Conservation (phyloP, 2,113 vertebrate genomes). For the Leptocoma aspasia region DNA sequence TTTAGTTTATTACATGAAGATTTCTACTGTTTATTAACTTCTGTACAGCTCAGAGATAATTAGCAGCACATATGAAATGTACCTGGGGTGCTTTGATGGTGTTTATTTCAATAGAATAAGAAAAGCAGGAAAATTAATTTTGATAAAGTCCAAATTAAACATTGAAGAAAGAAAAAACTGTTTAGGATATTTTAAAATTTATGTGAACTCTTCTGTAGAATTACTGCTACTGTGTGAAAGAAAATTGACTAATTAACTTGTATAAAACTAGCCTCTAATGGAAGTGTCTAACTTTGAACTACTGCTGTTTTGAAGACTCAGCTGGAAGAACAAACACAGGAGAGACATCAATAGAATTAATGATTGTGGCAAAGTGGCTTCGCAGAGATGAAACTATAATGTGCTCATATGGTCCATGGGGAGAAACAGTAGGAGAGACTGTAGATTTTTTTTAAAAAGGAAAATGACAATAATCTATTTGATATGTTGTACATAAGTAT, state of each 20-base stretch:
- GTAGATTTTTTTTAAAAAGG: neutral
- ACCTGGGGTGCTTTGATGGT: neutral
- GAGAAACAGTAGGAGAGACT: neutral
- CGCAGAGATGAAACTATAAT: neutral
- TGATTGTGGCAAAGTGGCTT: conserved; percentile 4
- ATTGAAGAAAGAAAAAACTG: neutral
- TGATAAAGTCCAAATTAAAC: neutral
- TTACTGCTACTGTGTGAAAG: neutral
- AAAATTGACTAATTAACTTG: conserved; percentile 58
- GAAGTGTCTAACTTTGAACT: conserved; percentile 55
- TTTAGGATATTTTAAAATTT: neutral
- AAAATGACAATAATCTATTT: conserved; percentile 1
- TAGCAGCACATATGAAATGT: neutral
- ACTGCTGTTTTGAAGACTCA: conserved; percentile 21
- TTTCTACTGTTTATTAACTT: neutral
- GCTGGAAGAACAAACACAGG: conserved; percentile 27
- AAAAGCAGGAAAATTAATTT: neutral
- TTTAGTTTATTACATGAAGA: neutral
- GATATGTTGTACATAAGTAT: neutral
- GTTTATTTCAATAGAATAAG: neutral
- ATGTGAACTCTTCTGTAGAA: neutral
- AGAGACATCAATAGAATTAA: conserved; percentile 43
- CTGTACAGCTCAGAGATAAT: neutral
- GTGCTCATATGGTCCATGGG: neutral
- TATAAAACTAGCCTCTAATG: conserved; percentile 19